Evolutionary conservation across 2,113 vertebrate species (phyloP).

Genomic region (Silurus meridionalis): DNA sequence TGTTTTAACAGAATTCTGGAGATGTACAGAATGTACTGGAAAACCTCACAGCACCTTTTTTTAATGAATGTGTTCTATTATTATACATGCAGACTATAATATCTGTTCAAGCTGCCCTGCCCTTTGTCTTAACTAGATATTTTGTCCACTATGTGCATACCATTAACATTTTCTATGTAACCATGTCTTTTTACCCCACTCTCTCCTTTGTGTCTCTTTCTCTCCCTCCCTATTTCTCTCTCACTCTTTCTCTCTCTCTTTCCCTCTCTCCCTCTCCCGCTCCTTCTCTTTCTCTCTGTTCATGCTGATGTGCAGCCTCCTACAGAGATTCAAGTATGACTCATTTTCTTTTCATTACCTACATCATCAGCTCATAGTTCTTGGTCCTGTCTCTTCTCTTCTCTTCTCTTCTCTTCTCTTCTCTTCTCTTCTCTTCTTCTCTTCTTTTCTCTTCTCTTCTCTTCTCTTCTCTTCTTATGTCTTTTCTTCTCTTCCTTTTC

Average conservation of each 20-base stretch:
- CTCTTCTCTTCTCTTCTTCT: conserved; percentile 10
- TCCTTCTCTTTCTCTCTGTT: conserved; percentile 79
- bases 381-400: conserved; percentile 51
- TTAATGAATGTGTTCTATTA: neutral
- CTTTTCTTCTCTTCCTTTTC: conserved; percentile 4
- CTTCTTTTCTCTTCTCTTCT: neutral
- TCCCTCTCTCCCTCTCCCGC: conserved; percentile 74
- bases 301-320: conserved; percentile 96
- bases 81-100: neutral
- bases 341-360: conserved; percentile 80
- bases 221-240: conserved; percentile 19
- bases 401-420: neutral
- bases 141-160: conserved; percentile 12
- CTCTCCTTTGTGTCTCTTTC: neutral
- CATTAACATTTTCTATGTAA: conserved; percentile 40
- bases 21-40: neutral
- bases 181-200: conserved; percentile 2
- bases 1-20: neutral
- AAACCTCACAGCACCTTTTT: neutral
- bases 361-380: conserved; percentile 83
- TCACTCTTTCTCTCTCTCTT: conserved; percentile 76
- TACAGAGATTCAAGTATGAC: conserved; percentile 99
- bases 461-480: neutral
- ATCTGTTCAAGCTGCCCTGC: neutral
- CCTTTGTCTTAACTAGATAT: conserved; percentile 11